Base-by-base conservation (phyloP, 2,797 vertebrate species). In the Huso huso region DNA sequence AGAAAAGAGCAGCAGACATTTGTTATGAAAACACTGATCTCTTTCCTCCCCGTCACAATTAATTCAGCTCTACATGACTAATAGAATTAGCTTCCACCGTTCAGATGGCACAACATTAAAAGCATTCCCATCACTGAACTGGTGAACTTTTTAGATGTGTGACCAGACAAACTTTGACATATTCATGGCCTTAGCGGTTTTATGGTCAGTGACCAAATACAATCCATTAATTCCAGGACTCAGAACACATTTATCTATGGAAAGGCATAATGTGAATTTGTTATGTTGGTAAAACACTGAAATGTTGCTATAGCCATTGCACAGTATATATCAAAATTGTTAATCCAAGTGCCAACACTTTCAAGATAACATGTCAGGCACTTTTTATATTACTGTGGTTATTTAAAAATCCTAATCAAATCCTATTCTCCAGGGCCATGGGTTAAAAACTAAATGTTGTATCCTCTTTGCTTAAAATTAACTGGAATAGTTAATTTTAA, bases 21-120 rank as follows among this genome's bases (percentile, higher is more conserved):
- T 88, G 85, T 86, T 88, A 89, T 89, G 84, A 87, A 87, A 90
- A 86, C 83, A 81, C 81, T 88, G 84, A 88, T 88, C 85, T 85
- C 81, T 75, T 74, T 74, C 77, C 83, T 81, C 78, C 80, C 78
- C 53, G 71, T 74, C 65, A 76, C 83, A 82, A 85, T 85, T 83
- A 82, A 83, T 78, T 78, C 76, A 75, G 81, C 61, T 74, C 79
- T 66, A 78, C 80, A 83, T 81, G 82, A 81, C 79, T 72, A 78
- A 82, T 78, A 81, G 74, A 66, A 86, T 88, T 84, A 87, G 81
- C 72, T 81, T 86, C 79, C 78, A 84, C 75, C 79, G 76, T 79
- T 77, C 81, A 84, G 81, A 83, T 81, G 78, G 79, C 78, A 81
- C 80, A 79, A 87, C 86, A 88, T 86, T 83, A 87, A 88, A 89